Base-by-base conservation (phyloP, 2,888 invertebrate species). In the Campopleginae sp. region DNA sequence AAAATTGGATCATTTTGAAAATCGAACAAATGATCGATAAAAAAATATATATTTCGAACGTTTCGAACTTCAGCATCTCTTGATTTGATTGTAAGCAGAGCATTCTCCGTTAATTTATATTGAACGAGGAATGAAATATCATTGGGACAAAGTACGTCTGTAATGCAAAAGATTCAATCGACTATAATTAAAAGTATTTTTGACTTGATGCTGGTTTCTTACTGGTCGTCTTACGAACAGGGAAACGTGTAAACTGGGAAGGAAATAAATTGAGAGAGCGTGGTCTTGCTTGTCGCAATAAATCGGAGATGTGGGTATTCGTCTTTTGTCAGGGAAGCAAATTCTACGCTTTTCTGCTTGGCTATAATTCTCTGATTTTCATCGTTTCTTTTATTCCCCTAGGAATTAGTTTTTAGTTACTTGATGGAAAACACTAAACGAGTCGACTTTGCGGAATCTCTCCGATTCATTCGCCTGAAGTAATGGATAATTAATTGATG, bases 371-470 rank as follows among this genome's bases (percentile, higher is more conserved):
- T 83, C 63, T 58, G 66, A 54, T 68, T 68, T 54, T 54, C 51
- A 27, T 12, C 27, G 33, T 42, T 48, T 66, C 23, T 38, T 65
- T 51, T 17, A 27, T n/a, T 63, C 31, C 48, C 5, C 33, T 65
- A 58, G 10, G n/a, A 44, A 79, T 81, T 87, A 87, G 85, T 79
- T 68, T 83, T 86, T 87, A 86, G 86, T 82, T 74, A 74, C 84
- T 79, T 84, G 85, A 86, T 65, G 86, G 85, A 87, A 87, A 87
- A 85, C n/a, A n/a, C 84, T 82, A 84, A 71, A 83, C 77, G 77
- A 72, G 80, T 87, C 85, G 85, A 88, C 87, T 86, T 84, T 85
- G 80, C 68, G 63, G 61, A 86, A 48, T 46, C n/a, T 46, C 19
- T n/a, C 6, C 31, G 19, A 46, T 61, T 63, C 14, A 71, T 19